Percentiles rank a stretch among this genome's conserved stretches.
phyloP scores from a whole-genome alignment of 2,797 vertebrate species.

The Tangara arthus region DNA sequence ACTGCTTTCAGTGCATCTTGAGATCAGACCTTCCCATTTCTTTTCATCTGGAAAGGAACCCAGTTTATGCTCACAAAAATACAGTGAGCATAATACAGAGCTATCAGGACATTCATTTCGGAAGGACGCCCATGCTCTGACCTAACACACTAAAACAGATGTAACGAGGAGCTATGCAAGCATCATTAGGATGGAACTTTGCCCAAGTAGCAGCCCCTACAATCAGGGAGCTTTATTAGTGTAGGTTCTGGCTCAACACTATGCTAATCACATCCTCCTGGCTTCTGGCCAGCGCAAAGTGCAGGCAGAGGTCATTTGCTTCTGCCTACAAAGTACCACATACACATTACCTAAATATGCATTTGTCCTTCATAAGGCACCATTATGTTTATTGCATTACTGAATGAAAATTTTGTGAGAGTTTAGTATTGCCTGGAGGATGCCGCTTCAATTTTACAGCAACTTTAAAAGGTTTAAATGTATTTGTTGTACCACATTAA shows the following conservation, averaged over 20 bases:
- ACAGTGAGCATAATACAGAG: not conserved
- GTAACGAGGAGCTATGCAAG: constrained; percentile 5
- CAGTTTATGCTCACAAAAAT: not conserved
- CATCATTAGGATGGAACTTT: not conserved
- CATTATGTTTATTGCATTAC: constrained; percentile 31
- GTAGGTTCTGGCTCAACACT: constrained; percentile 17
- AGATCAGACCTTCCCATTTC: not conserved
- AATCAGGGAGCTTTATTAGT: constrained; percentile 40
- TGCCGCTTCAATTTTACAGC: not conserved
- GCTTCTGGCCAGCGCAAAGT: constrained; percentile 23
- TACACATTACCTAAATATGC: not conserved
- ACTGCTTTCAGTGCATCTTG: not conserved
- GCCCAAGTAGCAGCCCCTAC: constrained; percentile 25
- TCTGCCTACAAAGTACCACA: not conserved
- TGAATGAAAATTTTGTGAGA: constrained; percentile 17
- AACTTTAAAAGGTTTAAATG: not conserved
- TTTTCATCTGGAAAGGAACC: not conserved
- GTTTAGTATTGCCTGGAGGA: constrained; percentile 17
- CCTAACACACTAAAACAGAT: not conserved
- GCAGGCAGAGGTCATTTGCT: constrained; percentile 35
- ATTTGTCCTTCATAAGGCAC: constrained; percentile 21
- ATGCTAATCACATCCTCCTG: constrained; percentile 26
- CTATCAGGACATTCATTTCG: not conserved
- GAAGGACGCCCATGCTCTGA: not conserved
- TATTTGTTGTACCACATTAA: not conserved